These are phyloP conservation scores for Cyprichromis sp. DNA, from an alignment of 2,113 vertebrate species.

Conservation along the genomic window DNA sequence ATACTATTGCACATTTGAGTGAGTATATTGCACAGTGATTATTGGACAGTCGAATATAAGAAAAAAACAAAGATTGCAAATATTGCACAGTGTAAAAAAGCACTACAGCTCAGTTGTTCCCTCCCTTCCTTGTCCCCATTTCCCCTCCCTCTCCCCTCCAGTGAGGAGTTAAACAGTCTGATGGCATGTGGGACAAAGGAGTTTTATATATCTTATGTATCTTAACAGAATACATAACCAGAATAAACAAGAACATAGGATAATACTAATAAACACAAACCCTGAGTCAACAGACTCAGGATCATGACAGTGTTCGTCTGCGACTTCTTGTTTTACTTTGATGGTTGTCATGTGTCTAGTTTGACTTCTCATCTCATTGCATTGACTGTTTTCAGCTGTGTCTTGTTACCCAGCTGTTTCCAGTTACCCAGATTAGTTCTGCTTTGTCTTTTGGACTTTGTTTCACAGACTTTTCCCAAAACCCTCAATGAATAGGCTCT, in stretches of 20 bases:
- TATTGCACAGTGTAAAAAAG: neutral
- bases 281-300: neutral
- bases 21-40: neutral
- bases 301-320: neutral
- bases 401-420: neutral
- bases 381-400: neutral
- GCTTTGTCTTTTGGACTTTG: neutral
- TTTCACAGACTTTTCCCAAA: neutral
- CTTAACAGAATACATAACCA: neutral
- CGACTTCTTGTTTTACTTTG: neutral
- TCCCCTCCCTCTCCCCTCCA: neutral
- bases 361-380: neutral
- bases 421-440: neutral
- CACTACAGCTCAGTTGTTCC: neutral
- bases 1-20: neutral
- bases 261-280: neutral
- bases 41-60: neutral
- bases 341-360: neutral
- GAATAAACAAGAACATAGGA: neutral
- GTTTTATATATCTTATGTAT: neutral
- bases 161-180: neutral
- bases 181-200: neutral
- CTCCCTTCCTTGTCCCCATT: neutral
- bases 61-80: neutral
- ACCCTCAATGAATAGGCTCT: neutral